Base-by-base conservation (phyloP, 2,888 invertebrate species). In the Trissolcus brochymenae region DNA sequence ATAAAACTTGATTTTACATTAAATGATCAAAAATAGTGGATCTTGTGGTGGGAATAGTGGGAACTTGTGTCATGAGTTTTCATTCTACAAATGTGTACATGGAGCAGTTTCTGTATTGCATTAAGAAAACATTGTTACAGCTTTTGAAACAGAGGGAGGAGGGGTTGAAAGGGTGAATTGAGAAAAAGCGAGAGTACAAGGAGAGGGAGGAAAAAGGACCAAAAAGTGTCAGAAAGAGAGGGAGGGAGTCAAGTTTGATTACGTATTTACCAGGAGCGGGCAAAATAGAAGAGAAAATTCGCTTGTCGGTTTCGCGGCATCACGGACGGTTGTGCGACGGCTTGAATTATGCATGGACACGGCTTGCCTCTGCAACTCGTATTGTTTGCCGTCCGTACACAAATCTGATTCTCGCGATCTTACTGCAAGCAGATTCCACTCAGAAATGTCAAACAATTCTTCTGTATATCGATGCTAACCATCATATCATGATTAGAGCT, bases 271-370 rank as follows among this genome's bases (percentile, higher is more conserved):
- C 82, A 84, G 84, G 82, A 85, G 84, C 80, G 83, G 84, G 84
- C 83, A 82, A 84, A 84, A 82, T 85, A 86, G 87, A 86, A 87
- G 86, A 87, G 87, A 86, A 86, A 87, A 88, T 86, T 86, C 85
- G 80, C 81, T 82, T 78, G 79, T 84, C 82, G 84, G 85, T 86
- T 85, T 85, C 85, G 85, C 84, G 84, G 82, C 80, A 81, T 82
- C 84, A 84, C 84, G 83, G 84, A 83, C 84, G 84, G 80, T 84
- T 84, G 82, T 84, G 87, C 85, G 88, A 88, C 87, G 85, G 82
- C 85, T 85, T 88, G 88, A 88, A 88, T 88, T 87, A 88, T 88
- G 88, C 88, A 88, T 88, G 87, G 88, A 86, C 88, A 87, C 85
- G 88, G 87, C 83, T 87, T 85, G 86, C 85, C 87, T 35, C 35